Conservation (phyloP, 2,113 vertebrate genomes). For the Emberiza fucata region DNA sequence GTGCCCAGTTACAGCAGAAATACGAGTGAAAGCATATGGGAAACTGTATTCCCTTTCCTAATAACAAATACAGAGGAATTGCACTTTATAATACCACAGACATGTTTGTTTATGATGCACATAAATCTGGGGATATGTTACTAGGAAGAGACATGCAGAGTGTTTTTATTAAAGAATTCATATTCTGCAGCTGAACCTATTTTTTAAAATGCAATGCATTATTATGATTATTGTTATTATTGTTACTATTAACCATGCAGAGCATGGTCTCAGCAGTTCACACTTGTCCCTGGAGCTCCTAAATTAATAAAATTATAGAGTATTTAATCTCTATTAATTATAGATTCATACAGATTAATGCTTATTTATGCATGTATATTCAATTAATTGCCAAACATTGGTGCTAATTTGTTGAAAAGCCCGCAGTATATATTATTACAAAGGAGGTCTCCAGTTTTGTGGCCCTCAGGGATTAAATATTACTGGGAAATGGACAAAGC, state of each 20-base stretch:
- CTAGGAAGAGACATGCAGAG: background rate
- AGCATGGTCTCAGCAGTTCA: background rate
- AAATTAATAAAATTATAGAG: background rate
- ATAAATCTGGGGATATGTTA: conserved; percentile 15
- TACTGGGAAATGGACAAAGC: background rate
- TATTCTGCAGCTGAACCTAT: background rate
- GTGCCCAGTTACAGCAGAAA: conserved; percentile 22
- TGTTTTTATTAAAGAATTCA: conserved; percentile 16
- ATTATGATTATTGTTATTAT: background rate
- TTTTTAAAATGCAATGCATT: background rate
- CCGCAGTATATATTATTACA: background rate
- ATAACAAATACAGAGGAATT: conserved; percentile 53
- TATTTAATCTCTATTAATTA: conserved; percentile 1
- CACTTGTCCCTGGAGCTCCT: background rate
- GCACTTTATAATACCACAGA: background rate
- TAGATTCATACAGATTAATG: background rate
- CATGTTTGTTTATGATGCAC: conserved; percentile 21
- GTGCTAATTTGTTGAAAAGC: background rate
- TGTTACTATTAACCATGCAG: background rate
- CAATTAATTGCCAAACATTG: background rate
- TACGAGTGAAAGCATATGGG: conserved; percentile 30
- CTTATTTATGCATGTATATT: background rate
- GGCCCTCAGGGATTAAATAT: background rate
- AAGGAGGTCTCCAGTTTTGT: background rate
- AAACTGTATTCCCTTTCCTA: conserved; percentile 50